Conservation (phyloP, 1,140 invertebrate genomes). For the Eciton burchellii region DNA sequence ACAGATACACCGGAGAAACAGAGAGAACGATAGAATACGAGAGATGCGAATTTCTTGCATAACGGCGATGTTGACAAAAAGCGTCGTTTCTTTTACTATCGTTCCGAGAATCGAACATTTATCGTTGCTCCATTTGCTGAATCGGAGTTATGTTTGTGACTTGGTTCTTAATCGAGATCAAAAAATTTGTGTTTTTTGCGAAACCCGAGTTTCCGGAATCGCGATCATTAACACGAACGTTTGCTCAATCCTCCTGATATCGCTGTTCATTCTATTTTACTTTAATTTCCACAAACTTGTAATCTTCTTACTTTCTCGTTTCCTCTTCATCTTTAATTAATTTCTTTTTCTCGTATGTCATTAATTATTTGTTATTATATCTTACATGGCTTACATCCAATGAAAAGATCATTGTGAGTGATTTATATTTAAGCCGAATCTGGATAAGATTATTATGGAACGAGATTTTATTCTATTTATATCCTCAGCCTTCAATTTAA, state of each 20-base stretch:
- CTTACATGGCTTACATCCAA: background rate
- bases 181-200: constrained; percentile 38
- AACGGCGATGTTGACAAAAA: constrained; percentile 30
- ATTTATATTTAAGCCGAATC: too few species aligned
- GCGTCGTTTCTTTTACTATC: constrained; percentile 21
- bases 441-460: too few species aligned
- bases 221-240: constrained; percentile 2
- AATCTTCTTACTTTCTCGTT: too few species aligned
- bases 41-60: constrained; percentile 23
- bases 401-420: background rate
- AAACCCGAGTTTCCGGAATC: constrained; percentile 10
- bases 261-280: background rate
- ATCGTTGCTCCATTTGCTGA: constrained; percentile 33
- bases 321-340: background rate
- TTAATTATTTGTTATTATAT: background rate
- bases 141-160: background rate
- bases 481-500: background rate
- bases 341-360: background rate
- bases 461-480: constrained; percentile 1
- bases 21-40: background rate
- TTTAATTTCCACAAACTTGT: background rate
- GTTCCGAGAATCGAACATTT: constrained; percentile 43
- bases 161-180: constrained; percentile 9
- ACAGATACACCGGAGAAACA: background rate
- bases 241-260: background rate